Evolutionary conservation across 2,797 vertebrate species (phyloP).

Genomic region (Emys orbicularis): DNA sequence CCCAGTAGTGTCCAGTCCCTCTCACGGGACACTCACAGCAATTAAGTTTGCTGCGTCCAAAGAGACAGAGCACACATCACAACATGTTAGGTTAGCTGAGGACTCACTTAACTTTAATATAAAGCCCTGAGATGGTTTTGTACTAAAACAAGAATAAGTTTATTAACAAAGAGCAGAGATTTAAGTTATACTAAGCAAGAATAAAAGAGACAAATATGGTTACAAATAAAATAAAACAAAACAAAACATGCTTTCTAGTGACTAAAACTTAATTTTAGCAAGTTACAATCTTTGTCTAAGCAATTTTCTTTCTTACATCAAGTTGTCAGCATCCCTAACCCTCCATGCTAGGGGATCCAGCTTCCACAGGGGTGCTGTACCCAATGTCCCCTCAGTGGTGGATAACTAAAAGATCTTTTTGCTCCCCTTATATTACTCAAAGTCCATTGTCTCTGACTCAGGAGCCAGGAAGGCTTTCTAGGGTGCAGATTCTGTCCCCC

Average conservation of each 20-base stretch:
- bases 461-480: not conserved
- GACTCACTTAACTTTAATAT: not conserved
- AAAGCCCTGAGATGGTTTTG: not conserved
- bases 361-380: not conserved
- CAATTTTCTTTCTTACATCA: not conserved
- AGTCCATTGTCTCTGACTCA: not conserved
- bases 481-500: not conserved
- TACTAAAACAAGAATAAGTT: not conserved
- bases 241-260: not conserved
- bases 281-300: not conserved
- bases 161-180: not conserved
- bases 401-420: not conserved
- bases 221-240: not conserved
- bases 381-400: not conserved
- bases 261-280: not conserved
- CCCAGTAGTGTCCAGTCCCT: too few species aligned
- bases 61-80: too few species aligned
- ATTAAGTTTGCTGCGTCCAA: too few species aligned
- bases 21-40: too few species aligned
- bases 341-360: not conserved
- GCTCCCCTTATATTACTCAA: not conserved
- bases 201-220: not conserved
- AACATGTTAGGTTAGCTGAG: not conserved
- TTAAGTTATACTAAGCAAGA: not conserved
- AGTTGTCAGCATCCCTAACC: not conserved